These are phyloP conservation scores for Ormyrus nitidulus DNA, from an alignment of 2,888 invertebrate species.

Conservation along the genomic window DNA sequence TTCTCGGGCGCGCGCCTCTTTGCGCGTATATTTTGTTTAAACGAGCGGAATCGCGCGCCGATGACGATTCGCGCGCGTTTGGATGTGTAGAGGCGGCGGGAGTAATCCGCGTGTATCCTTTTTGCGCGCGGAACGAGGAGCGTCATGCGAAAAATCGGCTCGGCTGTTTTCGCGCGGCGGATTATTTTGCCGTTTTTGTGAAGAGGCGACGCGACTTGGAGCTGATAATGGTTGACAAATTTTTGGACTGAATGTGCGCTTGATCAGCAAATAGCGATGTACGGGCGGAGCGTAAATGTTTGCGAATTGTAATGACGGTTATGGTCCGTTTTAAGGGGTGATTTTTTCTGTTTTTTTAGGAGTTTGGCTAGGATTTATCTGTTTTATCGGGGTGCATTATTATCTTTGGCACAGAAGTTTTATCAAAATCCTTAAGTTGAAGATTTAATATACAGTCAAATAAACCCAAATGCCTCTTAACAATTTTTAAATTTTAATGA, in stretches of 20 bases:
- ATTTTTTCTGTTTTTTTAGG: no score
- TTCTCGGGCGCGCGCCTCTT: conserved; percentile 14
- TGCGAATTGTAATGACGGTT: not conserved
- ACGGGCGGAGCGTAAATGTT: not conserved
- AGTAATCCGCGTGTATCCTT: conserved; percentile 33
- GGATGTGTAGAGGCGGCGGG: conserved; percentile 7
- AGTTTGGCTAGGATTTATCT: no score
- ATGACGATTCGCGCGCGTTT: conserved; percentile 17
- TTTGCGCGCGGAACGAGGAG: conserved; percentile 26
- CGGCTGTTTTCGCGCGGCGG: not conserved
- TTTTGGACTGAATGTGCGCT: no score
- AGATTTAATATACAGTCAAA: no score
- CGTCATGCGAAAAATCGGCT: conserved; percentile 34
- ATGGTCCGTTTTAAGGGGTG: no score
- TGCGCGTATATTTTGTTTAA: conserved; percentile 21
- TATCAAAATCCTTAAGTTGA: no score
- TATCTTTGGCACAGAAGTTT: no score
- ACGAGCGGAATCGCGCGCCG: conserved; percentile 6
- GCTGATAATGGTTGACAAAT: conserved; percentile 1
- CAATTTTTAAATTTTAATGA: not conserved
- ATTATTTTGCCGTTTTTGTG: not conserved
- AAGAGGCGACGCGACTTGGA: not conserved
- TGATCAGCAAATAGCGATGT: not conserved
- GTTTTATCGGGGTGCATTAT: no score
- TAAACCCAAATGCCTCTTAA: no score